Conservation (phyloP, 2,113 vertebrate genomes). For the Megaceryle torquata region DNA sequence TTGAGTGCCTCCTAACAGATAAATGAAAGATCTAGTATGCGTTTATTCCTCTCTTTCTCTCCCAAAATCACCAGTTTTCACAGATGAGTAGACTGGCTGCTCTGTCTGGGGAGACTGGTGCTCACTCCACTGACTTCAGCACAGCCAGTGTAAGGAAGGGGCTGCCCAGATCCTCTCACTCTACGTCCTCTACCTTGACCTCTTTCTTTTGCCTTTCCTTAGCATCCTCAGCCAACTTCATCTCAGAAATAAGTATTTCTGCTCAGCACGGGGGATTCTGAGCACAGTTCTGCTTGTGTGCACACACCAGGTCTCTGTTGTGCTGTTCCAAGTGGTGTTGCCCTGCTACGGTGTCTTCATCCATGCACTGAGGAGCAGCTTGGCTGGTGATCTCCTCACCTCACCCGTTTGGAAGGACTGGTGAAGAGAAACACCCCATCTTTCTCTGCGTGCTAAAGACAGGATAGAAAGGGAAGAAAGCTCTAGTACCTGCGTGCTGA, state of each 20-base stretch:
- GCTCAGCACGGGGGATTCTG: neutral
- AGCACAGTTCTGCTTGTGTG: neutral
- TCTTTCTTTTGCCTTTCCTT: neutral
- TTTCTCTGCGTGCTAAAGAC: neutral
- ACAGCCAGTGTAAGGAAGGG: accelerated
- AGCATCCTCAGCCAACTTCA: neutral
- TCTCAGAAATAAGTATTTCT: neutral
- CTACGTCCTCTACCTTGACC: accelerated
- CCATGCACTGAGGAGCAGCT: neutral
- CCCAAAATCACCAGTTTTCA: neutral
- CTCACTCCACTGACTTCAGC: neutral
- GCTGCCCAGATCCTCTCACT: accelerated
- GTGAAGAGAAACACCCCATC: accelerated
- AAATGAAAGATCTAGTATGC: neutral
- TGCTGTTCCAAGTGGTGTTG: accelerated
- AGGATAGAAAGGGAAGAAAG: neutral
- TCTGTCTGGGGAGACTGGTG: neutral
- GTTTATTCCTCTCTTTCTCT: neutral
- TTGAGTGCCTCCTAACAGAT: conserved; percentile 41
- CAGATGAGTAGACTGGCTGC: neutral
- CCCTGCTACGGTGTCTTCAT: accelerated
- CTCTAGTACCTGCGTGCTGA: neutral
- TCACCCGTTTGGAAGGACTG: neutral
- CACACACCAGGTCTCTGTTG: neutral
- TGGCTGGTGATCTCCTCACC: neutral